These are phyloP conservation scores for Malurus alboscapulatus DNA, from an alignment of 2,113 vertebrate genomes.

Conservation along the genomic window DNA sequence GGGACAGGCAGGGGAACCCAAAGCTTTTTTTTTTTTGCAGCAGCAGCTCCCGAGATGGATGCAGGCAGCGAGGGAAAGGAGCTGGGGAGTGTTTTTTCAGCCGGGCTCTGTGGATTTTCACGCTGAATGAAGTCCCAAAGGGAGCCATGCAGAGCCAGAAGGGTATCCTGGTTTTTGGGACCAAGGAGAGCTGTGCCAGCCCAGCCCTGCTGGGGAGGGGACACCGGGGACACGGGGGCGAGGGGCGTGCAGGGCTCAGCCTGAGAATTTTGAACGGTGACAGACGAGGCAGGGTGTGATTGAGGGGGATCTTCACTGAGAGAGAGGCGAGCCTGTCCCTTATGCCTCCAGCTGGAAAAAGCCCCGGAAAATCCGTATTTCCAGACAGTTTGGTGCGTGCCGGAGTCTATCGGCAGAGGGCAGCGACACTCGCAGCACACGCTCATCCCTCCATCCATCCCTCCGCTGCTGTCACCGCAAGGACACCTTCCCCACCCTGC, in stretches of 20 bases:
- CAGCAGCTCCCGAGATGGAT: fast-evolving
- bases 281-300: background rate
- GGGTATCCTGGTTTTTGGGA: background rate
- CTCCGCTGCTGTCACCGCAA: background rate
- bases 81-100: background rate
- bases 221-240: background rate
- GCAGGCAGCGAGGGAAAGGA: background rate
- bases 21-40: background rate
- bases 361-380: fast-evolving
- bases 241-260: background rate
- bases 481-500: background rate
- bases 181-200: background rate
- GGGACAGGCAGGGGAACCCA: background rate
- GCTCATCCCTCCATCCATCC: background rate
- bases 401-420: constrained; percentile 49
- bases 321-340: background rate
- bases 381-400: background rate
- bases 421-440: background rate
- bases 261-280: background rate
- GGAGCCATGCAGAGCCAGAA: background rate
- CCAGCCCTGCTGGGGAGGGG: background rate
- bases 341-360: background rate
- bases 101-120: background rate
- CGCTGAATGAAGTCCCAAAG: background rate
- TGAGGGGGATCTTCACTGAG: background rate